Evolutionary conservation across 2,113 vertebrate species (phyloP), one percentile per base, ranked within the genome.

Genomic region (Nettapus auritus): DNA sequence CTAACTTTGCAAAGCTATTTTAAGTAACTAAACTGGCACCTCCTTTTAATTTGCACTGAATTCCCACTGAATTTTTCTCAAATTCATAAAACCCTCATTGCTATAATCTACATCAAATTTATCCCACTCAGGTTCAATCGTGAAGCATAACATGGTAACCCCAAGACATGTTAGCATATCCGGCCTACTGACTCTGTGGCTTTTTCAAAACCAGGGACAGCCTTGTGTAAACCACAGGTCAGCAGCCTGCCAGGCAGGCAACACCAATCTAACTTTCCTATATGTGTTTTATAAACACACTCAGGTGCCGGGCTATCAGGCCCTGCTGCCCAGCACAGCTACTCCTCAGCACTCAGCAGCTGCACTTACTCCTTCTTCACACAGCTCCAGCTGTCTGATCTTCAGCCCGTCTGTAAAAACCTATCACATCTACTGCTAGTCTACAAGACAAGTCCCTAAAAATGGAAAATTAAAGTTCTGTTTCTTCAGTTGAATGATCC

Each of bases 191-290:
- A 75, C 36, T 77, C 40, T 50, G 78, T 82, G 89, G 89, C 70
- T 95, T 94, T 89, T 63, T 26, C 60, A 82, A 94, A 94, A 89
- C 44, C 84, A 93, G 67, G 60, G 81, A 82, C 77, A 66, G 83
- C 60, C 52, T 71, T 52, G 26, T 64, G 40, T 86, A 91, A 95
- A 94, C 82, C 81, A 91, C 77, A 94, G 87, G 57, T 59, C n/a
- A 87, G 62, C 2, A 85, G 31, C 55, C 8, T 82, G 57, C 63
- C 75, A 94, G 63, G 59, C 79, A 94, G 60, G 71, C 82, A 91
- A 63, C 69, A 94, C 71, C 74, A 94, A 6, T 2, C 11, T 53
- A 52, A 89, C 85, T 82, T 94, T 71, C n/a, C 63, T 63, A 46
- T 28, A 82, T 73, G 44, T 88, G 82, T 82, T 91, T 77, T 55